phyloP scores from a whole-genome alignment of 2,797 vertebrate species.

The Tympanoctomys barrerae region DNA sequence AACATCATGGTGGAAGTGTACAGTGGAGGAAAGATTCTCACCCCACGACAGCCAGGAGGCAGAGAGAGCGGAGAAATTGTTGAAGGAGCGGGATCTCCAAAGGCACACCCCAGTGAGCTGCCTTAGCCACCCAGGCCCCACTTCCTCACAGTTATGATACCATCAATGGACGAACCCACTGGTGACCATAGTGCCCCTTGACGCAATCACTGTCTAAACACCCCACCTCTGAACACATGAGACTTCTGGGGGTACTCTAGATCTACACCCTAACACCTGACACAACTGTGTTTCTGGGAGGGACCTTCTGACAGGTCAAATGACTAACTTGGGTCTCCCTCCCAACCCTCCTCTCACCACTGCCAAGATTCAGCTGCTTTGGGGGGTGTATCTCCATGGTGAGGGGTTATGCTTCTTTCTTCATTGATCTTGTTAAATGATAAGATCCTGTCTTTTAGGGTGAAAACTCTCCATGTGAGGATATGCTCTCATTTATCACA shows the following conservation, averaged over 20 bases:
- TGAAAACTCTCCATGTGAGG: conserved; percentile 63
- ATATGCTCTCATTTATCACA: conserved; percentile 71
- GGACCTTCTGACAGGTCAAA: not conserved
- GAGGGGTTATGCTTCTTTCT: not conserved
- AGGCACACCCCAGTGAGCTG: not conserved
- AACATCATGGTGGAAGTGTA: not conserved
- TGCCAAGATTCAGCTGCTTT: not conserved
- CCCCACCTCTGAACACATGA: not conserved
- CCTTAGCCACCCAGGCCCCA: not conserved
- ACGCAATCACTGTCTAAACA: not conserved
- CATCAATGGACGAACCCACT: not conserved
- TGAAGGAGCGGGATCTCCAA: not conserved
- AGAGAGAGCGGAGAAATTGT: not conserved
- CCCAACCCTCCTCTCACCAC: not conserved
- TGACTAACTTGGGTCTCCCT: not conserved
- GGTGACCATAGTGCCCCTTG: not conserved
- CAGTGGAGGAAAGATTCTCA: not conserved
- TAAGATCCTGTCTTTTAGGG: conserved; percentile 64
- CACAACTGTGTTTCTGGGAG: not conserved
- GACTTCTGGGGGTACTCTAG: not conserved
- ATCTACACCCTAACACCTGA: not conserved
- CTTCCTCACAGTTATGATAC: not conserved
- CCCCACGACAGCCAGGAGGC: not conserved
- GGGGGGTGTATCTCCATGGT: not conserved
- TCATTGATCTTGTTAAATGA: conserved; percentile 68